phyloP scores from a whole-genome alignment of 2,113 vertebrate species.

The Myanophis thanlyinensis region DNA sequence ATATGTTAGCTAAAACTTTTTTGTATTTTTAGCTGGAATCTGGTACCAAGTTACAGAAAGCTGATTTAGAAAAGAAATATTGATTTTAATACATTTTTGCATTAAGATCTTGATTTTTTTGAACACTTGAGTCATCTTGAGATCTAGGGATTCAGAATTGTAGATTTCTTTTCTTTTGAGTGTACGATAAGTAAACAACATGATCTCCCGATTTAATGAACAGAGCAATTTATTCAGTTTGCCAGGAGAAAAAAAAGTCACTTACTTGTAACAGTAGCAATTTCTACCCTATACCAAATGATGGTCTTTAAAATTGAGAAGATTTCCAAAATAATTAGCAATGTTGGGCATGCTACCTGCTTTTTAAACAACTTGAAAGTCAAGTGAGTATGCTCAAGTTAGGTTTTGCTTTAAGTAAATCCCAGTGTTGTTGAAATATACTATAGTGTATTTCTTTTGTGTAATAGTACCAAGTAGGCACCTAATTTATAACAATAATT shows the following conservation, averaged over 20 bases:
- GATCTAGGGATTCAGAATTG: not conserved
- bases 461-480: not conserved
- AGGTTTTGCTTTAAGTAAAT: not conserved
- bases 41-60: not conserved
- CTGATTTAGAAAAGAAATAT: not conserved
- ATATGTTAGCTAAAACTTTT: not conserved
- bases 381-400: not conserved
- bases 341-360: not conserved
- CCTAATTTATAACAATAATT: not conserved
- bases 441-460: not conserved
- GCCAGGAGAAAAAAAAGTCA: not conserved
- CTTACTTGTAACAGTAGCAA: too few species aligned
- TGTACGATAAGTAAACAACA: not conserved
- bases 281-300: not conserved
- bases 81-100: not conserved
- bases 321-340: not conserved
- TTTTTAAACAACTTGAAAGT: not conserved
- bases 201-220: not conserved
- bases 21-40: not conserved
- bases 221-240: not conserved
- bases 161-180: not conserved
- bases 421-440: not conserved
- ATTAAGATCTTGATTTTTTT: not conserved
- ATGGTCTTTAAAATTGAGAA: not conserved
- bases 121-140: not conserved